Conservation (phyloP, 2,797 vertebrate species). For the Clarias laeviceps region DNA sequence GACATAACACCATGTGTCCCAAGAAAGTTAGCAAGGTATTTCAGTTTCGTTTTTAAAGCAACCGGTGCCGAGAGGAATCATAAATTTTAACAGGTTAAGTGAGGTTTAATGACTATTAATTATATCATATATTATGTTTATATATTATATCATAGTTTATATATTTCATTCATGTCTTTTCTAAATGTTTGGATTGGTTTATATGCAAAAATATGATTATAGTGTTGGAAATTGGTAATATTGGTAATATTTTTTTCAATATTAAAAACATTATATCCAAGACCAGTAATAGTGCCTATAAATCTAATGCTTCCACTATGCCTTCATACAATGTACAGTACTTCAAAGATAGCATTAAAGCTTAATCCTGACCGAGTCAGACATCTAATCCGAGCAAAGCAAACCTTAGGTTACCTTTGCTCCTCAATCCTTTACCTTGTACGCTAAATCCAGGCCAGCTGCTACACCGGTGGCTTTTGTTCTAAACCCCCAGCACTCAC, state of each 20-base stretch:
- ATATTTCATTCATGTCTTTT: too few species aligned
- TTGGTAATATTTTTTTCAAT: too few species aligned
- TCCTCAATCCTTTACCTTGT: constrained; percentile 38
- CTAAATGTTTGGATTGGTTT: too few species aligned
- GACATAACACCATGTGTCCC: too few species aligned
- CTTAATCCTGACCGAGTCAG: constrained; percentile 30
- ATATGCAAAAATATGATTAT: too few species aligned
- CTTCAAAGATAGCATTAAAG: not conserved
- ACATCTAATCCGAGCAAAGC: constrained; percentile 33
- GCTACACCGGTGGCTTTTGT: constrained; percentile 52
- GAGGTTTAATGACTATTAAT: too few species aligned
- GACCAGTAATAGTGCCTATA: not conserved
- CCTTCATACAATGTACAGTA: not conserved
- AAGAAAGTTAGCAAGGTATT: too few species aligned
- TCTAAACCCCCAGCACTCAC: constrained; percentile 39
- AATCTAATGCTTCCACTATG: not conserved
- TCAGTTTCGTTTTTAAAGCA: too few species aligned
- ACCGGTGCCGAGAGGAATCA: too few species aligned
- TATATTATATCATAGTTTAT: too few species aligned
- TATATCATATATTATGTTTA: too few species aligned
- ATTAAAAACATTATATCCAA: not conserved
- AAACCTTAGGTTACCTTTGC: constrained; percentile 34
- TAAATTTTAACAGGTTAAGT: too few species aligned
- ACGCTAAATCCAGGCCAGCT: constrained; percentile 53
- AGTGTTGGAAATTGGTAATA: not conserved